phyloP scores from a whole-genome alignment of 1,140 invertebrate genomes.

The Drosophila ficusphila region DNA sequence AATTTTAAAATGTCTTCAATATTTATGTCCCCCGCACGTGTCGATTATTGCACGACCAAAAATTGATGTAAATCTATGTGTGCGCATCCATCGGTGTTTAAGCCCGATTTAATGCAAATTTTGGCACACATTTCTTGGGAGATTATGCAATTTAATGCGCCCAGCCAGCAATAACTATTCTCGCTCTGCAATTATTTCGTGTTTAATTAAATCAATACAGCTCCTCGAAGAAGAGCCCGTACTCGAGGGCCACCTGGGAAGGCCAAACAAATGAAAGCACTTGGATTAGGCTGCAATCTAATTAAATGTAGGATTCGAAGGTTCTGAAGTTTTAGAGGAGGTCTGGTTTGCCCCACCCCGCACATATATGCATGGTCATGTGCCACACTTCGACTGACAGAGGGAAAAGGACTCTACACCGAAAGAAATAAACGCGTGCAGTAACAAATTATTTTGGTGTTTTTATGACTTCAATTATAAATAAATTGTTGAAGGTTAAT shows the following conservation, averaged over 20 bases:
- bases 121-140: conserved; percentile 47
- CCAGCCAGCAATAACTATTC: conserved; percentile 17
- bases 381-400: conserved; percentile 8
- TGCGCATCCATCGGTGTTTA: conserved; percentile 15
- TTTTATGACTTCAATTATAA: no score
- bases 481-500: no score
- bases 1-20: conserved; percentile 82
- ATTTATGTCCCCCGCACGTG: conserved; percentile 73
- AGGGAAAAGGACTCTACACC: neutral
- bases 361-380: conserved; percentile 28
- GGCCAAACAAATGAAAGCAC: conserved; percentile 39
- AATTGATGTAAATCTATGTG: conserved; percentile 37
- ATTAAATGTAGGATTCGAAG: conserved; percentile 46
- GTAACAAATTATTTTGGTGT: no score
- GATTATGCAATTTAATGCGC: conserved; percentile 38
- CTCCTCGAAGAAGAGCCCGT: conserved; percentile 13
- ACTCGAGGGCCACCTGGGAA: conserved; percentile 29
- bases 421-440: neutral
- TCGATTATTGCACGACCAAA: conserved; percentile 73
- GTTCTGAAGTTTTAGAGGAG: conserved; percentile 2
- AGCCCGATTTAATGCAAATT: conserved; percentile 72
- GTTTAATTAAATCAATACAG: conserved; percentile 54
- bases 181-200: conserved; percentile 42
- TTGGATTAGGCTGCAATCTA: conserved; percentile 39
- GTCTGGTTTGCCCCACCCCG: neutral